Evolutionary conservation across 2,888 invertebrate species (phyloP), one percentile per base, ranked within the genome.

Genomic region (Seira sanloemensis): DNA sequence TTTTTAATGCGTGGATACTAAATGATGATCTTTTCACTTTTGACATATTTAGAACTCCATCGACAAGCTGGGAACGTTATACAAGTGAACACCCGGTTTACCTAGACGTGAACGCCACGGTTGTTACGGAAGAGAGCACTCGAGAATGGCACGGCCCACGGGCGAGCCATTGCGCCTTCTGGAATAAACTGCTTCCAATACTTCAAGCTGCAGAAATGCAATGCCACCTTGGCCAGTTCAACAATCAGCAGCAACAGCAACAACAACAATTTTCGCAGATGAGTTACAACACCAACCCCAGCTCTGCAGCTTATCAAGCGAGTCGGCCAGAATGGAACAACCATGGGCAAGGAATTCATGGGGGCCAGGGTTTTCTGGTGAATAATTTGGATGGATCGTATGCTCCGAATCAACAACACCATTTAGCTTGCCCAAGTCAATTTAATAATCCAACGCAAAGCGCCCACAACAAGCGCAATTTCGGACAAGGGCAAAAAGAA

Each of bases 41-140:
- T n/a, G n/a, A n/a, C n/a, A n/a, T n/a, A n/a, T n/a, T n/a, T n/a
- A n/a, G n/a, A n/a, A n/a, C n/a, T n/a, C 84, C 86, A 1, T 86
- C 86, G 0, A 19, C 69, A n/a, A 76, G 79, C 1, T 87, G 87
- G 87, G 82, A 82, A 54, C 82, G 79, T 9, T 87, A 87, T 25
- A 80, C 82, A 21, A 71, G 54, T 12, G 84, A 84, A 21, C 19
- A 72, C 54, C 86, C 86, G 0, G 62, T 85, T 37, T 86, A 81
- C 25, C 19, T 87, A 4, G 71, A 87, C 5, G 69, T 87, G 2
- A 87, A 87, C 58, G 73, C 84, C 0, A 86, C 87, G 0, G 83
- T 7, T 2, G 46, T 86, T n/a, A 68, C 84, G 1, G 82, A 77
- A 37, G 7, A 2, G 0, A 84, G 76, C 9, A 74, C 76, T 26